Evolutionary conservation across 2,888 invertebrate species (phyloP), one percentile per base, ranked within the genome.

Genomic region (Nomada hirtipes): DNA sequence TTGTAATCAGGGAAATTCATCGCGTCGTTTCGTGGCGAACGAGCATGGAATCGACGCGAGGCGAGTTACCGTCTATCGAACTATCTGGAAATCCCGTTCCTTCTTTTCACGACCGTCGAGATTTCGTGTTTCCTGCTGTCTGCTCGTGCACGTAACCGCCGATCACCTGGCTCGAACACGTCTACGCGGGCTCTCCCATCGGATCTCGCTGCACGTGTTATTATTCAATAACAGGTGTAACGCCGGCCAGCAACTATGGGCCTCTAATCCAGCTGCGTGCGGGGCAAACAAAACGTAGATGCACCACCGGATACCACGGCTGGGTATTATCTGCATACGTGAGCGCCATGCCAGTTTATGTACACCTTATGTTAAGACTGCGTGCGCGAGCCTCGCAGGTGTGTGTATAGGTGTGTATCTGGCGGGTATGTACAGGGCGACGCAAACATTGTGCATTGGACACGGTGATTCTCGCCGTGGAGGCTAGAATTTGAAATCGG

Each of bases 181-280:
- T 73, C 59, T 70, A 42, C 26, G n/a, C 23, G 18, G 42, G 23
- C 55, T 69, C 70, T 60, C 26, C 42, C 74, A 80, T 84, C 72
- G 26, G 74, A 57, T 61, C 57, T 23, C 36, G 13, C 53, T 57
- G 44, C 64, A 85, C 79, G 77, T 84, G 84, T 87, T 86, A 88
- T 88, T 88, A 86, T 88, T 86, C 88, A 88, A 88, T 88, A 86
- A 88, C 83, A 84, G 84, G 84, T 86, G 85, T 79, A 84, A 82
- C n/a, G 76, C 65, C 50, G 59, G 65, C 64, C 60, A 69, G 76
- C 47, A 15, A 64, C 73, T 55, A 42, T 20, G 57, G 68, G 63
- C 53, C 86, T 86, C 80, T 86, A 86, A 86, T 86, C 86, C 80
- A 68, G 53, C 52, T 63, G 84, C 79, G 72, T 68, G 84, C 86